phyloP scores from a whole-genome alignment of 2,113 vertebrate genomes.

The Catharus bicknelli region DNA sequence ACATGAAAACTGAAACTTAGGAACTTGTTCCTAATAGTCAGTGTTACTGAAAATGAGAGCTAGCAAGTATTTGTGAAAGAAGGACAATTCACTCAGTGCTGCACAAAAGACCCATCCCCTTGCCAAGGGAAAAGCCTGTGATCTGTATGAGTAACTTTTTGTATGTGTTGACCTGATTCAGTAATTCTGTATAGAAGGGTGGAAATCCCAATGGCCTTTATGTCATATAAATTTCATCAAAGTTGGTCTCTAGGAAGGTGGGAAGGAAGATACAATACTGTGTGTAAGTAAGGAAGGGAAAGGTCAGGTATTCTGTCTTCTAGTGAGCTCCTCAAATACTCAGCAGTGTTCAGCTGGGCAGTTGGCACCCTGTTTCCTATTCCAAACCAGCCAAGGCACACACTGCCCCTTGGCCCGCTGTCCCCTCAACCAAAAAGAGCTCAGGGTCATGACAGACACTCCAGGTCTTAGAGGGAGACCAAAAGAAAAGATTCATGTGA shows the following conservation, averaged over 20 bases:
- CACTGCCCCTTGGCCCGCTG: not conserved
- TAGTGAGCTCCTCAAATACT: not conserved
- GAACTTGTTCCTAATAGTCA: too few species aligned
- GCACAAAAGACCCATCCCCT: not conserved
- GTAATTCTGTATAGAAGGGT: not conserved
- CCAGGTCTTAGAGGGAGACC: not conserved
- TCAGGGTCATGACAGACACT: not conserved
- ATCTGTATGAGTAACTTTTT: not conserved
- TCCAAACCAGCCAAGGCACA: not conserved
- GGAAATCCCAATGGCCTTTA: not conserved
- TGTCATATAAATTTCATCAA: not conserved
- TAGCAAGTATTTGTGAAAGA: not conserved
- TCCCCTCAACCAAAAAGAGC: not conserved
- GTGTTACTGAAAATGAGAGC: not conserved
- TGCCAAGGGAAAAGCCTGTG: not conserved
- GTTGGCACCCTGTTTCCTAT: not conserved
- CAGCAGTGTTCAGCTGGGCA: not conserved
- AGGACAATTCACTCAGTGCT: not conserved
- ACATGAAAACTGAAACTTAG: too few species aligned
- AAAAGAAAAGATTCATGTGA: not conserved
- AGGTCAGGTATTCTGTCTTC: not conserved
- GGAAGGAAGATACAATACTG: not conserved
- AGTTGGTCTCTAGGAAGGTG: not conserved
- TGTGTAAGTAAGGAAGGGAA: not conserved
- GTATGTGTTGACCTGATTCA: not conserved